Conservation (phyloP, 1,140 invertebrate species). For the Drosophila navojoa region DNA sequence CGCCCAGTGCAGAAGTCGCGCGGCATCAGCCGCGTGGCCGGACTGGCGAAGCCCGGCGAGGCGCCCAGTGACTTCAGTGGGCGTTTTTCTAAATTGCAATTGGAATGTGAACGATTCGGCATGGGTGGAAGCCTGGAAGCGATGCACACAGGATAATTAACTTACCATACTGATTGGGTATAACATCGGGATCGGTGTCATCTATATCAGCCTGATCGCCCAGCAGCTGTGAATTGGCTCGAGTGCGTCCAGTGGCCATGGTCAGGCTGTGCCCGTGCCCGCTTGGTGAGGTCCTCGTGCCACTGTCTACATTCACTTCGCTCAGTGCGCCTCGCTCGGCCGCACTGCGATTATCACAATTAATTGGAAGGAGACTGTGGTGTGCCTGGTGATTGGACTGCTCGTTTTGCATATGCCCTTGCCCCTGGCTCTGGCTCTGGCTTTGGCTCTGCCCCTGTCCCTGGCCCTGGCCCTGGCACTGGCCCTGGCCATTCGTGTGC, state of each 20-base stretch:
- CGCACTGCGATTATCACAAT: constrained; percentile 70
- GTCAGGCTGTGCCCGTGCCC: constrained; percentile 14
- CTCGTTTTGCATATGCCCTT: constrained; percentile 47
- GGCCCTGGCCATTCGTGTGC: constrained; percentile 47
- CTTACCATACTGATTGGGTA: constrained; percentile 93
- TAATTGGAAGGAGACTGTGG: constrained; percentile 78
- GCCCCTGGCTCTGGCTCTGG: constrained; percentile 13
- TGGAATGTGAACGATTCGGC: background rate
- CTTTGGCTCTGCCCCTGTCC: constrained; percentile 19
- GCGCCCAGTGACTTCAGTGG: constrained; percentile 75
- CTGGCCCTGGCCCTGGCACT: constrained; percentile 12
- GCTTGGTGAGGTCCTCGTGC: constrained; percentile 51
- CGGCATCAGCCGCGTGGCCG: constrained; percentile 76
- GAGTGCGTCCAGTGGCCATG: constrained; percentile 56
- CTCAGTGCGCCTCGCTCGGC: constrained; percentile 55
- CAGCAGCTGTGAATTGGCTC: constrained; percentile 73
- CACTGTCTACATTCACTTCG: constrained; percentile 46
- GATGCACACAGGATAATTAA: constrained; percentile 7
- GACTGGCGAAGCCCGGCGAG: constrained; percentile 77
- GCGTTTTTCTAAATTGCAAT: constrained; percentile 69
- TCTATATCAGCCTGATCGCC: constrained; percentile 85
- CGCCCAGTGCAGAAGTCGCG: constrained; percentile 68
- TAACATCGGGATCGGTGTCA: constrained; percentile 92
- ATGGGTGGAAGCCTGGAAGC: background rate
- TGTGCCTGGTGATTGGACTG: constrained; percentile 73